Conservation (phyloP, 2,797 vertebrate genomes). For the Caiman crocodilus region DNA sequence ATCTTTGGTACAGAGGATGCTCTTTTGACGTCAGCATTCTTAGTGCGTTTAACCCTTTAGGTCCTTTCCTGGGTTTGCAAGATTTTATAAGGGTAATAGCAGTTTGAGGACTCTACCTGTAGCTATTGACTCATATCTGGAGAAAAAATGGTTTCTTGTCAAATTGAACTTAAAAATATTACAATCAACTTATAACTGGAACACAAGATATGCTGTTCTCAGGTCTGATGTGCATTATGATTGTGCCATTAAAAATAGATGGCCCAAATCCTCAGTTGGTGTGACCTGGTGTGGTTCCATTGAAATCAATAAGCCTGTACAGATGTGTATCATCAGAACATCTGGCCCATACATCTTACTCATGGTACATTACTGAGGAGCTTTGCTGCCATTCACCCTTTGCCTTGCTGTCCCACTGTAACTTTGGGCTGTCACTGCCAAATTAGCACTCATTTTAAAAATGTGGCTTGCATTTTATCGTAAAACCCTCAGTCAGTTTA, state of each 20-base stretch:
- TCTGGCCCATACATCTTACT: background rate
- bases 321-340: background rate
- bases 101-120: too few relatives aligned
- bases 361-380: background rate
- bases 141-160: too few relatives aligned
- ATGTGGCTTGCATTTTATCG: slow-evolving; percentile 15
- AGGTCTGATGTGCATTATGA: background rate
- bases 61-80: too few relatives aligned
- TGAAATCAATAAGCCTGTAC: background rate
- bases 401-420: background rate
- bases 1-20: too few relatives aligned
- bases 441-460: background rate
- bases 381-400: background rate
- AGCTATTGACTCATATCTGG: too few relatives aligned
- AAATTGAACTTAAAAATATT: too few relatives aligned
- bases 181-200: too few relatives aligned
- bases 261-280: background rate
- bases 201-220: background rate
- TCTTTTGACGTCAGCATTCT: too few relatives aligned
- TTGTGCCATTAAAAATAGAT: background rate
- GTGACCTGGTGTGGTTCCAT: background rate
- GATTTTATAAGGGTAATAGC: too few relatives aligned
- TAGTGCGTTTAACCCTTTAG: too few relatives aligned
- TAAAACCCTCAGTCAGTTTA: slow-evolving; percentile 10
- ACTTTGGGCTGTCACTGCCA: background rate